phyloP scores from a whole-genome alignment of 2,113 vertebrate species.

The Neoarius graeffei region DNA sequence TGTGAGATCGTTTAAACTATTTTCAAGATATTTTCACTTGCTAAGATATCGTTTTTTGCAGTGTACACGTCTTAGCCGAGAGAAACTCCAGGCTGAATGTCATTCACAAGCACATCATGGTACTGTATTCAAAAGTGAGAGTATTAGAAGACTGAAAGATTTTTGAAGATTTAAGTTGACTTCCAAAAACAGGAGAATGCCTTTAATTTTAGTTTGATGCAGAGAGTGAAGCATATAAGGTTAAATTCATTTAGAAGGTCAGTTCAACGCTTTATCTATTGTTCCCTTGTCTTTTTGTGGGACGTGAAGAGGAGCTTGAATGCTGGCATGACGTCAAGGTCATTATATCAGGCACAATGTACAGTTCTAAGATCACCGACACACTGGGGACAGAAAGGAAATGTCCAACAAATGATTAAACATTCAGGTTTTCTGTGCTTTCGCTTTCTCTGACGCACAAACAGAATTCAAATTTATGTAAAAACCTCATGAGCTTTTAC shows the following conservation, averaged over 20 bases:
- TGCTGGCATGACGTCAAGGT: constrained; percentile 7
- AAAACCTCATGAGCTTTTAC: not conserved
- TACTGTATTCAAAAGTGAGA: not conserved
- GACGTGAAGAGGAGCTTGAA: constrained; percentile 14
- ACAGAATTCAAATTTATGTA: constrained; percentile 1
- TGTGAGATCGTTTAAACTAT: no score
- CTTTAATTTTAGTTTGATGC: not conserved
- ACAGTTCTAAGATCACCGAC: not conserved
- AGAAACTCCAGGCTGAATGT: not conserved
- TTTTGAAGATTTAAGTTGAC: no score
- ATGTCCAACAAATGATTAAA: not conserved
- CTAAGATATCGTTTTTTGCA: not conserved
- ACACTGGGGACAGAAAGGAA: not conserved
- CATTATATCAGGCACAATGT: not conserved
- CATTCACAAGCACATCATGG: not conserved
- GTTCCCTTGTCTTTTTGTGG: constrained; percentile 14
- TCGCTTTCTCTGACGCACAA: not conserved
- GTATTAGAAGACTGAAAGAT: no score
- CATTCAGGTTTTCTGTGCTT: not conserved
- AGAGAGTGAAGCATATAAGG: not conserved
- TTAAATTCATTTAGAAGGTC: not conserved
- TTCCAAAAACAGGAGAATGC: no score
- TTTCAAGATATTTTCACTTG: no score
- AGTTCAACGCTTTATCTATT: constrained; percentile 2
- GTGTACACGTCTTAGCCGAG: not conserved